These are phyloP conservation scores for Drosophila setosimentum DNA, from an alignment of 2,888 invertebrate species.

Conservation along the genomic window DNA sequence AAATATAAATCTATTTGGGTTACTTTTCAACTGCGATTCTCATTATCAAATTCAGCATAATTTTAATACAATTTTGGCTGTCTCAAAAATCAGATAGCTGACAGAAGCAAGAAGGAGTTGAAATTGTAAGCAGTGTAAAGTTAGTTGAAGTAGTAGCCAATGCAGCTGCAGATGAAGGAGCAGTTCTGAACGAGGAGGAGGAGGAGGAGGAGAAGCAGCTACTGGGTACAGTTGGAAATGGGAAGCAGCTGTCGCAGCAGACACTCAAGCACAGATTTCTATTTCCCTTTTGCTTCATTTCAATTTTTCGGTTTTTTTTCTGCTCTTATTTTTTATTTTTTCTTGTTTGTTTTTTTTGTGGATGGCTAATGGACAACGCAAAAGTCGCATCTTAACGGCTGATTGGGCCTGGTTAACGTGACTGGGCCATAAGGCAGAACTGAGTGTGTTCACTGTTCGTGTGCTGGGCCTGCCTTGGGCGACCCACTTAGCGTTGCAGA, in stretches of 20 bases:
- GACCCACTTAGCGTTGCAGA: conserved; percentile 79
- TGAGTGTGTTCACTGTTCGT: conserved; percentile 17
- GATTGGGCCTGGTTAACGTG: conserved; percentile 63
- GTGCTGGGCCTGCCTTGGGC: conserved; percentile 45
- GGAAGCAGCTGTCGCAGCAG: conserved; percentile 35
- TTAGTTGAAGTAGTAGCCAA: neutral
- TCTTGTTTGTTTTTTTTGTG: too few species aligned
- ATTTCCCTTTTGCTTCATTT: neutral
- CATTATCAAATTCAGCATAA: neutral
- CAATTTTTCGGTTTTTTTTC: neutral
- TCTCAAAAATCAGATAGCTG: neutral
- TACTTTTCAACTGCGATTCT: neutral
- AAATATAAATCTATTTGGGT: neutral
- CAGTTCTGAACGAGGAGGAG: neutral
- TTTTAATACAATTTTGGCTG: neutral
- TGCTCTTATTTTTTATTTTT: conserved; percentile 6
- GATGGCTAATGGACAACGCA: conserved; percentile 63
- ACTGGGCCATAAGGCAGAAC: conserved; percentile 15
- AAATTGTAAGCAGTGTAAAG: neutral
- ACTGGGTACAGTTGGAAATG: neutral
- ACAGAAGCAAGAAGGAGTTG: neutral
- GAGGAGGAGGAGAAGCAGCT: neutral
- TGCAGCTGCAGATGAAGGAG: neutral
- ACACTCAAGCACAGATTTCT: conserved; percentile 45
- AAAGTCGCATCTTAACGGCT: conserved; percentile 71